Evolutionary conservation across 1,140 invertebrate genomes (phyloP).

Genomic region (Lasaia peninsularis): DNA sequence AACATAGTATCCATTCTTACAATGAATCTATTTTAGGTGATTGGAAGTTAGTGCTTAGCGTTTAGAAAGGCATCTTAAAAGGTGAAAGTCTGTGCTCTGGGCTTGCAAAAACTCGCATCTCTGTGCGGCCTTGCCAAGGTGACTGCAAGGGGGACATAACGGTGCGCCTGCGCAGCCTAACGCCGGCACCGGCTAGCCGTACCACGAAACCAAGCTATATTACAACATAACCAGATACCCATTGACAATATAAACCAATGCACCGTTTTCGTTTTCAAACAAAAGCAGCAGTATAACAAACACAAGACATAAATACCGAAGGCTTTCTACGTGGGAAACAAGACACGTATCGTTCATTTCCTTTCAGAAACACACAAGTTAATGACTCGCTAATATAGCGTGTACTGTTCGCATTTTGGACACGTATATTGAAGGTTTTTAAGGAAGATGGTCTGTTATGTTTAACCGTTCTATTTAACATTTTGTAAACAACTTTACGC

Average conservation of each 20-base stretch:
- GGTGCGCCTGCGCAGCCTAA: constrained; percentile 45
- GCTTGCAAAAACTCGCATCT: constrained; percentile 73
- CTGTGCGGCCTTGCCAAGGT: constrained; percentile 73
- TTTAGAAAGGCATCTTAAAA: constrained; percentile 72
- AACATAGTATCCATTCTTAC: not conserved
- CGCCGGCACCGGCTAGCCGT: constrained; percentile 29
- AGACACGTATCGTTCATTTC: constrained; percentile 63
- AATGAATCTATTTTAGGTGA: not conserved
- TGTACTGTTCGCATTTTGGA: constrained; percentile 49
- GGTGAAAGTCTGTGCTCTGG: constrained; percentile 73
- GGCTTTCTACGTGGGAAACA: constrained; percentile 37
- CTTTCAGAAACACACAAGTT: constrained; percentile 48
- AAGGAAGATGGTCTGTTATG: constrained; percentile 44
- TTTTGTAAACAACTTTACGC: constrained; percentile 23
- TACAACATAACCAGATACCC: constrained; percentile 31
- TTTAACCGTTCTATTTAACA: constrained; percentile 47
- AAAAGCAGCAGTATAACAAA: constrained; percentile 33
- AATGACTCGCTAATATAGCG: constrained; percentile 52
- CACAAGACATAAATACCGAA: constrained; percentile 22
- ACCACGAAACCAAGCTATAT: constrained; percentile 30
- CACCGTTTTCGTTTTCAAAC: constrained; percentile 19
- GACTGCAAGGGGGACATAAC: constrained; percentile 74
- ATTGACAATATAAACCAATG: constrained; percentile 20
- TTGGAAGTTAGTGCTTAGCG: constrained; percentile 29
- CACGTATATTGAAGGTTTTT: constrained; percentile 48